phyloP scores from a whole-genome alignment of 2,797 vertebrate species.

The Acridotheres tristis region DNA sequence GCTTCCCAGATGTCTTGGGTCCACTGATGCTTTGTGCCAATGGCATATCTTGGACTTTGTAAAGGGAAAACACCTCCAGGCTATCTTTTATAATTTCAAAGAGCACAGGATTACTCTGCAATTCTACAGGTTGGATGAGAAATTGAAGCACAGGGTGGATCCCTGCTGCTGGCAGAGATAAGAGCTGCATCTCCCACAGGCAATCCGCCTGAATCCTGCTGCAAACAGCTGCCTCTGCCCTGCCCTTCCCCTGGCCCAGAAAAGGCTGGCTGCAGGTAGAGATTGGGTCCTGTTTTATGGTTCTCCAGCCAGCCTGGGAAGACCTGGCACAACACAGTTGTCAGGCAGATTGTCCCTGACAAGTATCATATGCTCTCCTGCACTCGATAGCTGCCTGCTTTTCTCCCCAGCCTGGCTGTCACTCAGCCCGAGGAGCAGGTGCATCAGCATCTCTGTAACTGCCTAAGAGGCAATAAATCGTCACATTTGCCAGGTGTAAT shows the following conservation, averaged over 20 bases:
- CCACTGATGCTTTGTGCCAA: background rate
- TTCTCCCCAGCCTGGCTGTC: constrained; percentile 17
- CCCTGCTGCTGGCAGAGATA: background rate
- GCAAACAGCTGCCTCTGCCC: background rate
- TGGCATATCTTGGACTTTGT: background rate
- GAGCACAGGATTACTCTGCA: background rate
- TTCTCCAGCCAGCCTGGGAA: background rate
- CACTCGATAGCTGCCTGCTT: background rate
- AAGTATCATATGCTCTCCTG: constrained; percentile 45
- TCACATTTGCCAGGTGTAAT: constrained; percentile 22
- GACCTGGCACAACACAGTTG: background rate
- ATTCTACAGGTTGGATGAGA: background rate
- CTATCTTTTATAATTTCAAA: background rate
- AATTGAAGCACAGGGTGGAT: fast-evolving
- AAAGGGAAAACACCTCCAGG: background rate
- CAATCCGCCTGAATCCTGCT: fast-evolving
- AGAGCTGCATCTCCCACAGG: fast-evolving
- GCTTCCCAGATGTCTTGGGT: background rate
- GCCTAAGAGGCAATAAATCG: background rate
- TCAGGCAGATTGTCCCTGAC: constrained; percentile 47
- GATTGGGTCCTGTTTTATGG: background rate
- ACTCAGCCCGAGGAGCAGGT: constrained; percentile 21
- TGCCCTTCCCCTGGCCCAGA: background rate
- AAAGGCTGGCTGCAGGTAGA: background rate
- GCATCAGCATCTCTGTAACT: background rate